A percentile compares a stretch with the other conserved stretches of the same genome.
phyloP scores from a whole-genome alignment of 2,888 invertebrate species.

The Conus canariensis region DNA sequence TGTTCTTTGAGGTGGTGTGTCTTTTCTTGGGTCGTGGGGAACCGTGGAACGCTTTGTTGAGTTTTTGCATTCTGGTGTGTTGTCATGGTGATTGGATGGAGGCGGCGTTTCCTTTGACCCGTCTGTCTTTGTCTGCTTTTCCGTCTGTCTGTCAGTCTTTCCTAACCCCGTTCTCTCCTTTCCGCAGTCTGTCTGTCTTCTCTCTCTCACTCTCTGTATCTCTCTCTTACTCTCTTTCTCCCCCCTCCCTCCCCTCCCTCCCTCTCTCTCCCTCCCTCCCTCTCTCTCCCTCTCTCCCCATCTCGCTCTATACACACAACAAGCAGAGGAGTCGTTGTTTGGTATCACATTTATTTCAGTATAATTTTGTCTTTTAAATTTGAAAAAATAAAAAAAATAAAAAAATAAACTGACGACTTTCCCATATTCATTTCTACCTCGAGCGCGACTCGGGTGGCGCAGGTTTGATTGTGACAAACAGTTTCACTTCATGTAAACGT shows the following conservation, averaged over 20 bases:
- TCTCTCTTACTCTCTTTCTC: neutral
- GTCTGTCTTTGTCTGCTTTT: neutral
- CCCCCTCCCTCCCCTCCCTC: too few species aligned
- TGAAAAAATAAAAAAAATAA: too few species aligned
- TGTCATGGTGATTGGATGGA: too few species aligned
- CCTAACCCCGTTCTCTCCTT: neutral
- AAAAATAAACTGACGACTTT: too few species aligned
- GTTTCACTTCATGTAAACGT: too few species aligned
- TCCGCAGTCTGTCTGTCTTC: constrained; percentile 1
- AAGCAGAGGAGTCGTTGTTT: neutral
- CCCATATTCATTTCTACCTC: too few species aligned
- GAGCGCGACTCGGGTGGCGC: too few species aligned
- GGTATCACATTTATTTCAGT: neutral
- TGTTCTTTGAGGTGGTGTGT: neutral
- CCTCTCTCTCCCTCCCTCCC: neutral
- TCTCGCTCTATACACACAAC: neutral
- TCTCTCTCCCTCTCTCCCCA: neutral
- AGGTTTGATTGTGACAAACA: too few species aligned
- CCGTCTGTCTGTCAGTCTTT: neutral
- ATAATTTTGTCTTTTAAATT: too few species aligned
- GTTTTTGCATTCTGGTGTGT: too few species aligned
- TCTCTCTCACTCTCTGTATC: neutral
- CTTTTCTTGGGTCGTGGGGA: neutral
- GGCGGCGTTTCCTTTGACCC: neutral
- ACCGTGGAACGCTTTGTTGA: neutral